Percentiles rank a stretch among this genome's conserved stretches.
These are phyloP conservation scores for Chitala chitala DNA, from an alignment of 2,113 vertebrate genomes.

Conservation along the genomic window DNA sequence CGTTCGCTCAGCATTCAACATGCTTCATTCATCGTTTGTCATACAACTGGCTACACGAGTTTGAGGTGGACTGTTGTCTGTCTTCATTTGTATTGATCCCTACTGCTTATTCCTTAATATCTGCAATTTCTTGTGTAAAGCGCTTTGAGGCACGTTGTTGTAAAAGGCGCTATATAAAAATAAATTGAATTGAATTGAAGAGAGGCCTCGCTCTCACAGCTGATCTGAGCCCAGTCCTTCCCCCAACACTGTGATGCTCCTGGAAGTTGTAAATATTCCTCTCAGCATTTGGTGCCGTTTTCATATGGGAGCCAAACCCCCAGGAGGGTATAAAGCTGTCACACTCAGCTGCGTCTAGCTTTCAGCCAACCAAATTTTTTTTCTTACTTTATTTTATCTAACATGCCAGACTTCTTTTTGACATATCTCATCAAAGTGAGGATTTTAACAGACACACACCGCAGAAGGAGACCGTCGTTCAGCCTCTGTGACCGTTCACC, in stretches of 20 bases:
- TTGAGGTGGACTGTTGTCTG: too few species aligned
- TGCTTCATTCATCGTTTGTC: too few species aligned
- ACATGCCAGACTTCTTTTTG: background rate
- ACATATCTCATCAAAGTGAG: background rate
- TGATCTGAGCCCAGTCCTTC: too few species aligned
- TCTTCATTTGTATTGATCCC: too few species aligned
- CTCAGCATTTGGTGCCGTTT: background rate
- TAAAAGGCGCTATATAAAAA: too few species aligned
- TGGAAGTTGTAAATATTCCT: slow-evolving; percentile 6
- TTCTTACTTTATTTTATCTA: background rate
- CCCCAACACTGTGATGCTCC: background rate
- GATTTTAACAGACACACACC: background rate
- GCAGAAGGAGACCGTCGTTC: background rate
- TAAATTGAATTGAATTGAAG: too few species aligned
- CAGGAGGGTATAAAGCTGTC: slow-evolving; percentile 9
- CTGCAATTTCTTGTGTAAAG: too few species aligned
- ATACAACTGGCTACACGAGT: too few species aligned
- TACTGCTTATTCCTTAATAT: too few species aligned
- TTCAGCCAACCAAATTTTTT: background rate
- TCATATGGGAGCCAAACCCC: background rate
- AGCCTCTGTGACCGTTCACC: background rate
- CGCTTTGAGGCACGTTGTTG: too few species aligned
- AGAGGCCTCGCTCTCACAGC: too few species aligned
- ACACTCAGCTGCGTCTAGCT: background rate
- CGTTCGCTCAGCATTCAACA: too few species aligned